A percentile compares a stretch with the other conserved stretches of the same genome.
Conservation (phyloP, 1,140 invertebrate species). For the Drosophila ficusphila region DNA sequence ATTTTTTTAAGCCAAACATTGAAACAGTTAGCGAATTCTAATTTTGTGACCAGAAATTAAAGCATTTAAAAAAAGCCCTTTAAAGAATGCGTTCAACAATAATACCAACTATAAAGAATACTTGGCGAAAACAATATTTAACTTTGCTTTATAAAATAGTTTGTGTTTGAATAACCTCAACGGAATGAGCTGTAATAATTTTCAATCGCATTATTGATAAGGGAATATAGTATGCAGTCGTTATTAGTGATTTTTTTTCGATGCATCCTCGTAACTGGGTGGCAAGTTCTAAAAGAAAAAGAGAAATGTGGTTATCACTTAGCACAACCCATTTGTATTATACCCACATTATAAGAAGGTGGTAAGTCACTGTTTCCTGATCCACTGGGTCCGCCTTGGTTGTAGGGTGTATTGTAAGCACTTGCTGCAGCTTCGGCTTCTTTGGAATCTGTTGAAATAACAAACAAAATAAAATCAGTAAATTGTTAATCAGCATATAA, state of each 20-base stretch:
- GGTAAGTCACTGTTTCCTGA: conserved; percentile 91
- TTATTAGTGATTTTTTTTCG: conserved; percentile 85
- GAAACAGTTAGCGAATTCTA: background rate
- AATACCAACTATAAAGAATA: background rate
- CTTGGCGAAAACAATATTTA: background rate
- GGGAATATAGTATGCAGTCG: conserved; percentile 2
- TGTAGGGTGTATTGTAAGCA: conserved; percentile 89
- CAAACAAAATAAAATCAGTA: background rate
- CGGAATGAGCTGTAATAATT: conserved; percentile 34
- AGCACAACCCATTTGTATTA: background rate
- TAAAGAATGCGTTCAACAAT: background rate
- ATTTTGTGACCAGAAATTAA: conserved; percentile 30
- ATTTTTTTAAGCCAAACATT: background rate
- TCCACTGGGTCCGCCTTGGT: conserved; percentile 67
- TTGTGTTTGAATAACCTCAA: background rate
- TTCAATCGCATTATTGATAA: background rate
- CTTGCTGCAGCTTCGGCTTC: conserved; percentile 93
- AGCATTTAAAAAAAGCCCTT: background rate
- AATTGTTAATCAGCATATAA: no score
- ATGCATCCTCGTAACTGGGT: conserved; percentile 89
- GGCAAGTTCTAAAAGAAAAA: conserved; percentile 88
- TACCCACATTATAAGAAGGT: conserved; percentile 92
- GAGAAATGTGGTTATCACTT: background rate
- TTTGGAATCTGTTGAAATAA: conserved; percentile 89
- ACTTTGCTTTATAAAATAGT: background rate